Evolutionary conservation across 2,888 invertebrate species (phyloP), one percentile per base, ranked within the genome.

Genomic region (Vanessa cardui): DNA sequence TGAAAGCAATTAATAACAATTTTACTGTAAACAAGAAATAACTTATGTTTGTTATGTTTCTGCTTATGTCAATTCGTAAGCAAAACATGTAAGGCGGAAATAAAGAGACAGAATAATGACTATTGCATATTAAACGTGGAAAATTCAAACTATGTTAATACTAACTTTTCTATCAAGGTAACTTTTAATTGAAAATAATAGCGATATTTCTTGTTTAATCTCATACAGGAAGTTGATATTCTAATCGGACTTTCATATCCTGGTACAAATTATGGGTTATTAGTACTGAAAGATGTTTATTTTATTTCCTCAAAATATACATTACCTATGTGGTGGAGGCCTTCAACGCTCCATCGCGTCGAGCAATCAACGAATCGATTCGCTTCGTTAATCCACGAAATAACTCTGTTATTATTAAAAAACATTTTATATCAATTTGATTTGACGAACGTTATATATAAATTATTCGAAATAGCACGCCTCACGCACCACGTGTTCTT

Each of bases 311-410:
- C n/a, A 62, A 56, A 58, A 61, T 58, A 54, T 64, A 64, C 63
- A 47, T 64, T 50, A 31, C 46, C 58, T 58, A 63, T 67, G 62
- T 63, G 66, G 70, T 63, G 62, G 60, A 18, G 67, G 58, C 70
- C 59, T 72, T 70, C 50, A 65, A 66, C 71, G 71, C 69, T 62
- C 58, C 62, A 67, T 52, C 46, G 69, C 62, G 58, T 62, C 58
- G 20, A 39, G 54, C 66, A 64, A 69, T 71, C 64, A 71, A 58
- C 59, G 45, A 60, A 67, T 67, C 69, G 71, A 63, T 67, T 59
- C 69, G 71, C 69, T 62, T 67, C 69, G 66, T 71, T 69, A 64
- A 64, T 69, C 66, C 62, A 60, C 61, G 62, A 67, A 64, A 68
- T 59, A 31, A 66, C 33, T 63, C 44, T 21, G 46, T 20, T 62